Evolutionary conservation across 2,113 vertebrate genomes (phyloP).

Genomic region (Thamnaconus septentrionalis): DNA sequence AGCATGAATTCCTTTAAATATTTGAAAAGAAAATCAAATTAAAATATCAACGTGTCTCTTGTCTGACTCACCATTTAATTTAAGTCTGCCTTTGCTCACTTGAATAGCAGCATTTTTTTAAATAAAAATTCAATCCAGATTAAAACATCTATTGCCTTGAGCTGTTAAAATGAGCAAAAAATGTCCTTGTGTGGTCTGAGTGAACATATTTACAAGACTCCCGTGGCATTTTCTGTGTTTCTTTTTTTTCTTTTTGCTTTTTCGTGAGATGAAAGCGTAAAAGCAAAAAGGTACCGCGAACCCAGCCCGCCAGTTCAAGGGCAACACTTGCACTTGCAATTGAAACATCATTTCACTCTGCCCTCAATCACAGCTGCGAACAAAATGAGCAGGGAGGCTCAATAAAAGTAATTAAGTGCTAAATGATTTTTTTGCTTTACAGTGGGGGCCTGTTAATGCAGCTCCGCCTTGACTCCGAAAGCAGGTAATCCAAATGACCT

Average conservation of each 20-base stretch:
- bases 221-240: constrained; percentile 66
- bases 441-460: constrained; percentile 86
- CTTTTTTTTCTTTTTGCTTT: constrained; percentile 43
- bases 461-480: constrained; percentile 85
- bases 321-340: constrained; percentile 79
- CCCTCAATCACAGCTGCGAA: constrained; percentile 80
- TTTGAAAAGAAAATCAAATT: constrained; percentile 23
- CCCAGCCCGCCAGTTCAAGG: constrained; percentile 83
- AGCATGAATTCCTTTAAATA: constrained; percentile 50
- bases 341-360: constrained; percentile 78
- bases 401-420: constrained; percentile 94
- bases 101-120: constrained; percentile 51
- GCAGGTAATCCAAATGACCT: constrained; percentile 87
- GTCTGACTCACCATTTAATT: constrained; percentile 55
- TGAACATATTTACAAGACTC: constrained; percentile 70
- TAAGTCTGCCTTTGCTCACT: constrained; percentile 38
- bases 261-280: constrained; percentile 38
- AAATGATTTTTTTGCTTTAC: constrained; percentile 86
- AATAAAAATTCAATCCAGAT: constrained; percentile 26
- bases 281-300: constrained; percentile 58
- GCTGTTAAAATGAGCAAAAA: constrained; percentile 59
- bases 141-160: constrained; percentile 58
- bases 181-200: constrained; percentile 68
- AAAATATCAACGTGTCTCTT: constrained; percentile 45
- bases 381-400: constrained; percentile 83